Percentiles rank a stretch among this genome's conserved stretches.
phyloP scores from a whole-genome alignment of 1,140 invertebrate genomes.

The Lasaia peninsularis region DNA sequence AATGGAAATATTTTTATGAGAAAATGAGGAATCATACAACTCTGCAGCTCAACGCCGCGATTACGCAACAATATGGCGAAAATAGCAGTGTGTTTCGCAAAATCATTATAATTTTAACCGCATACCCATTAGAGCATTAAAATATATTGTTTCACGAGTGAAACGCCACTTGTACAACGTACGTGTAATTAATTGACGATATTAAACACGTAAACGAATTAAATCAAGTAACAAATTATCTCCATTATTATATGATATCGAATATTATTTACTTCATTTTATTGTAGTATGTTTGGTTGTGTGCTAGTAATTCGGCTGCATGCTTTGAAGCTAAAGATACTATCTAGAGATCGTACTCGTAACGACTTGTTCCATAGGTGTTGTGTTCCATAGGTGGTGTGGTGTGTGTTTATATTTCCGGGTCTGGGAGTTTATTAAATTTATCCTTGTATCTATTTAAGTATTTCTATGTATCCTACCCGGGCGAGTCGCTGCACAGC shows the following conservation, averaged over 20 bases:
- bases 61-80: background rate
- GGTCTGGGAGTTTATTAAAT: too few species aligned
- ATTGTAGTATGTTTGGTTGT: too few species aligned
- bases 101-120: conserved; percentile 9
- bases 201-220: background rate
- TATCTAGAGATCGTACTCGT: too few species aligned
- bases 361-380: too few species aligned
- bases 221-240: background rate
- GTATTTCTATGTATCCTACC: too few species aligned
- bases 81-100: background rate
- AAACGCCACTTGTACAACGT: background rate
- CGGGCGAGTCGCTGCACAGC: too few species aligned
- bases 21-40: background rate
- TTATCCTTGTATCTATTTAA: too few species aligned
- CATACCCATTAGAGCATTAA: conserved; percentile 2
- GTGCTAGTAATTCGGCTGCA: too few species aligned
- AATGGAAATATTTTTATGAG: too few species aligned
- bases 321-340: too few species aligned
- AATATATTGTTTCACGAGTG: background rate
- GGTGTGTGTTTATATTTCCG: too few species aligned
- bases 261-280: background rate
- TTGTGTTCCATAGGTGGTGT: too few species aligned
- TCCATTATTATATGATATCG: background rate
- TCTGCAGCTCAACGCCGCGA: background rate
- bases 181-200: conserved; percentile 4